Evolutionary conservation across 1,140 invertebrate genomes (phyloP).

Genomic region (Armadillidium nasatum): DNA sequence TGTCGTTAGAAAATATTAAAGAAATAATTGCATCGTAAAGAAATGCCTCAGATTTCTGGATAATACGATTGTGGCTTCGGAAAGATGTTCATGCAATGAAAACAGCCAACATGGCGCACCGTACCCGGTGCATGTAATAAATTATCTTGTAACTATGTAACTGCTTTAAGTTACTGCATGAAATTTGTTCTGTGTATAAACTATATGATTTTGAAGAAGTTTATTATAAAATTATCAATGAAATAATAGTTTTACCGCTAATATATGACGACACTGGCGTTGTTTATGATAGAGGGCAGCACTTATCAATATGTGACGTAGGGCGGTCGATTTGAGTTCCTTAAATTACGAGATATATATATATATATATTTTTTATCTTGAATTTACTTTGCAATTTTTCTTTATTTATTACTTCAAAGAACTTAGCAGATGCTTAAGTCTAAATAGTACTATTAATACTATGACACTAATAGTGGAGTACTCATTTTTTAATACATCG

Average conservation of each 20-base stretch:
- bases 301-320: slow-evolving; percentile 20
- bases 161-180: slow-evolving; percentile 20
- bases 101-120: slow-evolving; percentile 41
- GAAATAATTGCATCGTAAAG: too few relatives aligned
- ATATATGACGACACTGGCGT: slow-evolving; percentile 37
- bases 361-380: not conserved
- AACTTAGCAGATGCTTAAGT: not conserved
- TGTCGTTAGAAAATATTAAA: too few relatives aligned
- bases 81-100: too few relatives aligned
- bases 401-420: not conserved
- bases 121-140: slow-evolving; percentile 43
- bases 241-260: slow-evolving; percentile 36
- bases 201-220: slow-evolving; percentile 20
- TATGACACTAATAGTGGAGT: not conserved
- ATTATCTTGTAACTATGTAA: slow-evolving; percentile 39
- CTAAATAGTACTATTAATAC: not conserved
- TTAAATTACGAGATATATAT: not conserved
- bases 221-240: slow-evolving; percentile 16
- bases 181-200: slow-evolving; percentile 23
- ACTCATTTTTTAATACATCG: not conserved
- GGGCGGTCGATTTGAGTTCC: not conserved
- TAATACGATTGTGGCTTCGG: too few relatives aligned
- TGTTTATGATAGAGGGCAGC: slow-evolving; percentile 45
- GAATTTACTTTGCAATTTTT: not conserved
- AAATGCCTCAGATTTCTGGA: too few relatives aligned